These are phyloP conservation scores for Hymenopus coronatus DNA, from an alignment of 2,888 invertebrate species.

Conservation along the genomic window DNA sequence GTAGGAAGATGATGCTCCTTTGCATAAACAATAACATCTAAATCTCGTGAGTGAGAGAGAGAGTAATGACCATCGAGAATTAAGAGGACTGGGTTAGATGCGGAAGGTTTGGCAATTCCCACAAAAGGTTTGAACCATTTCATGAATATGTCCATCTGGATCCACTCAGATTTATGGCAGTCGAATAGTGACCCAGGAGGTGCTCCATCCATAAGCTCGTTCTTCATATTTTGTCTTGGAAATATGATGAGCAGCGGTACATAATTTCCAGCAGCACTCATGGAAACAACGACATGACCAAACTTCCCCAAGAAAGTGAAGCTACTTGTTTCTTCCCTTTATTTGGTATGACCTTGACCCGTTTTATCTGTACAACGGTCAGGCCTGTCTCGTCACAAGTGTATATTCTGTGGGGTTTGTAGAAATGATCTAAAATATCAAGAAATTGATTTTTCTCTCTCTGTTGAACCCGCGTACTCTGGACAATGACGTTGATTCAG, in stretches of 20 bases:
- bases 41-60: no score
- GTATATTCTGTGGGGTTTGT: constrained; percentile 21
- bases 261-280: constrained; percentile 40
- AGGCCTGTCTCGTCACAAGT: constrained; percentile 45
- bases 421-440: background rate
- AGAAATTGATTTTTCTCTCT: no score
- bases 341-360: constrained; percentile 37
- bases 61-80: no score
- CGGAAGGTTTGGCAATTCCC: constrained; percentile 26
- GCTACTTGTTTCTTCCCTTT: constrained; percentile 42
- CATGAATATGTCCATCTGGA: constrained; percentile 22
- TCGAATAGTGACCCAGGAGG: constrained; percentile 39
- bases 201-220: constrained; percentile 40
- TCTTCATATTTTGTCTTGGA: constrained; percentile 40
- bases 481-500: no score
- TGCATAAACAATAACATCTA: no score
- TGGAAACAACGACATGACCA: constrained; percentile 39
- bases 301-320: constrained; percentile 39
- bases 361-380: constrained; percentile 36
- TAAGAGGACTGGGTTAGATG: constrained; percentile 34
- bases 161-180: constrained; percentile 39
- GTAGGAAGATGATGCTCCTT: no score
- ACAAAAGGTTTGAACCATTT: constrained; percentile 30
- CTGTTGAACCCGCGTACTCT: no score
- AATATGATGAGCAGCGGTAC: constrained; percentile 43